These are phyloP conservation scores for Astyanax mexicanus DNA, from an alignment of 2,797 vertebrate species.

Conservation along the genomic window DNA sequence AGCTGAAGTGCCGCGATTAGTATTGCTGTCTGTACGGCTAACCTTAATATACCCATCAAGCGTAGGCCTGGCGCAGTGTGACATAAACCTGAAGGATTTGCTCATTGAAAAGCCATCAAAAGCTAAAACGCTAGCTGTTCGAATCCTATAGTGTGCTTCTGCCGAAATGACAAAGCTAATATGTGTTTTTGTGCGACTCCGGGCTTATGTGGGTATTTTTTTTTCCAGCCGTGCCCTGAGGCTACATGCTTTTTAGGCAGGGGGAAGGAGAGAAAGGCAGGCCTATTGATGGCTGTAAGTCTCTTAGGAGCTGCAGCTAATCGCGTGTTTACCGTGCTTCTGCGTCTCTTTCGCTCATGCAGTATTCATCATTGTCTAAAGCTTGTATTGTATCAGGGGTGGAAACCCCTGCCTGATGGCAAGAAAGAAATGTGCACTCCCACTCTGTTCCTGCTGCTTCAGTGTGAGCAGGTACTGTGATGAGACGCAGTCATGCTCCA, in stretches of 20 bases:
- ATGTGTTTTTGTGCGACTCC: constrained; percentile 32
- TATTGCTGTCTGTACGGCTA: constrained; percentile 31
- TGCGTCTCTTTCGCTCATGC: constrained; percentile 13
- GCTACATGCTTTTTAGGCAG: constrained; percentile 78
- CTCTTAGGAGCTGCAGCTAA: constrained; percentile 31
- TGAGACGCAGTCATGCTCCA: not conserved
- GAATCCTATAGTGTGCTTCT: not conserved
- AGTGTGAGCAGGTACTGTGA: not conserved
- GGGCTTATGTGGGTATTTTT: constrained; percentile 60
- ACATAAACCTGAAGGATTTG: constrained; percentile 32
- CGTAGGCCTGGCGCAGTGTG: constrained; percentile 1
- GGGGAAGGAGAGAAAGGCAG: constrained; percentile 64
- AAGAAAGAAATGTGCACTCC: not conserved
- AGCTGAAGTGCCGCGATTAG: constrained; percentile 37
- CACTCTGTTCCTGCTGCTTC: not conserved
- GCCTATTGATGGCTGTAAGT: constrained; percentile 22
- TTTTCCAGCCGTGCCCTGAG: constrained; percentile 76
- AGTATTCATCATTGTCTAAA: constrained; percentile 38
- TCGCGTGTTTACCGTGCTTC: constrained; percentile 25
- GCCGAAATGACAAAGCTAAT: constrained; percentile 35
- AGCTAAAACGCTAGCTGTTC: constrained; percentile 7
- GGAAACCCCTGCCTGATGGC: constrained; percentile 15
- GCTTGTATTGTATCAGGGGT: constrained; percentile 2
- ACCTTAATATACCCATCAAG: constrained; percentile 33
- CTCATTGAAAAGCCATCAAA: constrained; percentile 17